phyloP scores from a whole-genome alignment of 1,140 invertebrate genomes.

The Pseudomyrmex concolor region DNA sequence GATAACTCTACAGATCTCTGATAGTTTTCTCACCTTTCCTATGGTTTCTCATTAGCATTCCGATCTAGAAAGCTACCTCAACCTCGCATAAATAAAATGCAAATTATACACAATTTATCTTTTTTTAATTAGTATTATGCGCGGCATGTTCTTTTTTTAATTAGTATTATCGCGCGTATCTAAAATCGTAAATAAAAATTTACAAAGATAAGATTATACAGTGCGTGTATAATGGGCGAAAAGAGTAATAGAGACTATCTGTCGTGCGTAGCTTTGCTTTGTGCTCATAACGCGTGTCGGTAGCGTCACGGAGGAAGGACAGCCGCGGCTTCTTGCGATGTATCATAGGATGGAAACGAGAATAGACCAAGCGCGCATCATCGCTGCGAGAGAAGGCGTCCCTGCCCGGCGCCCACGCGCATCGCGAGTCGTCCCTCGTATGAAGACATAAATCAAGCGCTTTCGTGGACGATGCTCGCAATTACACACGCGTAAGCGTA shows the following conservation, averaged over 20 bases:
- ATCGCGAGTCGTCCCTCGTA: conserved; percentile 75
- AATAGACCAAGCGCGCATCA: conserved; percentile 33
- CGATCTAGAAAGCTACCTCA: not conserved
- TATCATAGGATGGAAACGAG: conserved; percentile 55
- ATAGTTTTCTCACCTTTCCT: conserved; percentile 51
- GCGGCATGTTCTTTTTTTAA: not conserved
- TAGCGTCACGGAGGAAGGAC: conserved; percentile 36
- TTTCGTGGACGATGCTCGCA: conserved; percentile 83
- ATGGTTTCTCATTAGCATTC: conserved; percentile 13
- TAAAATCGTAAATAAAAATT: not conserved
- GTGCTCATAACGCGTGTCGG: not conserved
- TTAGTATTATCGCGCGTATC: not conserved
- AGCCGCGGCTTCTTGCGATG: conserved; percentile 24
- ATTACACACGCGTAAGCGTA: conserved; percentile 82
- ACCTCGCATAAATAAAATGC: conserved; percentile 29
- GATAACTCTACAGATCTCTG: conserved; percentile 67
- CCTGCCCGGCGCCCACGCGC: conserved; percentile 73
- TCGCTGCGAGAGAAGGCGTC: conserved; percentile 49
- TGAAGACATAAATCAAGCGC: conserved; percentile 84
- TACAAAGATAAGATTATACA: not conserved
- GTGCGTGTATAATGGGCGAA: not conserved
- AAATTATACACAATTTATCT: not conserved
- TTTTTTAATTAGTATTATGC: not conserved
- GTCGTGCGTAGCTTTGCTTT: not conserved
- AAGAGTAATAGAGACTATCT: not conserved